Evolutionary conservation across 2,113 vertebrate genomes (phyloP).

Genomic region (human (Homo sapiens)): GRCh38 chr14:101372001-101372500

Average conservation of each 20-base stretch:
- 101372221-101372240: background rate
- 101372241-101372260: background rate
- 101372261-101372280: background rate
- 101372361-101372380: background rate
- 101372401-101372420: background rate
- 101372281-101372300: background rate
- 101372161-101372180: background rate
- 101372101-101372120: background rate
- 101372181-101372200: background rate
- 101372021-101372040: background rate
- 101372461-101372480: background rate
- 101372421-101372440: too few relatives aligned
- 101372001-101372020: background rate
- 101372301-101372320: background rate
- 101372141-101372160: background rate
- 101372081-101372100: rapidly evolving
- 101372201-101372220: rapidly evolving
- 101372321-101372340: background rate
- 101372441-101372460: background rate
- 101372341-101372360: background rate
- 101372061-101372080: background rate
- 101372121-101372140: rapidly evolving
- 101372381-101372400: background rate
- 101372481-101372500: background rate
- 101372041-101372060: background rate